These are phyloP conservation scores for Labrus mixtus DNA, from an alignment of 2,113 vertebrate genomes.

Conservation along the genomic window DNA sequence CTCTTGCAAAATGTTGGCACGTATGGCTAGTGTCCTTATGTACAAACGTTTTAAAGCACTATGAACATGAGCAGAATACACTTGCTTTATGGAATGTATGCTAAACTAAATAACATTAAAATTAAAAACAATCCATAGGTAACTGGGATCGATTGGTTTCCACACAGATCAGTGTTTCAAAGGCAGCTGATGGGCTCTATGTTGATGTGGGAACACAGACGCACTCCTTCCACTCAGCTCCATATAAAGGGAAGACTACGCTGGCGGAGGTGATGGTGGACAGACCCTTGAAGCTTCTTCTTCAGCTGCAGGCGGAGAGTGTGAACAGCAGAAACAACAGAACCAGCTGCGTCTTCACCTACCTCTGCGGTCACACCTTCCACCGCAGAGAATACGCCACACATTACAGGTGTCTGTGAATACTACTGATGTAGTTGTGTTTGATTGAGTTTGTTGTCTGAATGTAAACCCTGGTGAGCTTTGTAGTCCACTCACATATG, in stretches of 20 bases:
- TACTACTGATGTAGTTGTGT: too few relatives aligned
- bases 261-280: slow-evolving; percentile 85
- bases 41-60: too few relatives aligned
- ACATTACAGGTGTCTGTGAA: slow-evolving; percentile 85
- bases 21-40: too few relatives aligned
- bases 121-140: too few relatives aligned
- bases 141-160: too few relatives aligned
- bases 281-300: slow-evolving; percentile 78
- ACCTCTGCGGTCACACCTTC: slow-evolving; percentile 92
- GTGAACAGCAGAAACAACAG: slow-evolving; percentile 91
- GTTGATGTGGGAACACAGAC: slow-evolving; percentile 93
- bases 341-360: slow-evolving; percentile 90
- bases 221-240: slow-evolving; percentile 86
- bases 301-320: slow-evolving; percentile 89
- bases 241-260: slow-evolving; percentile 84
- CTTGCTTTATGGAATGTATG: too few relatives aligned
- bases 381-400: slow-evolving; percentile 90
- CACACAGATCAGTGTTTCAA: slow-evolving; percentile 87
- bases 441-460: neutral
- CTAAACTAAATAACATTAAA: neutral
- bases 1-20: too few relatives aligned
- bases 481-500: neutral
- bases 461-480: neutral
- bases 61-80: too few relatives aligned
- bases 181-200: slow-evolving; percentile 86